These are phyloP conservation scores for Hydriomena furcata DNA, from an alignment of 2,888 invertebrate species.

Conservation along the genomic window DNA sequence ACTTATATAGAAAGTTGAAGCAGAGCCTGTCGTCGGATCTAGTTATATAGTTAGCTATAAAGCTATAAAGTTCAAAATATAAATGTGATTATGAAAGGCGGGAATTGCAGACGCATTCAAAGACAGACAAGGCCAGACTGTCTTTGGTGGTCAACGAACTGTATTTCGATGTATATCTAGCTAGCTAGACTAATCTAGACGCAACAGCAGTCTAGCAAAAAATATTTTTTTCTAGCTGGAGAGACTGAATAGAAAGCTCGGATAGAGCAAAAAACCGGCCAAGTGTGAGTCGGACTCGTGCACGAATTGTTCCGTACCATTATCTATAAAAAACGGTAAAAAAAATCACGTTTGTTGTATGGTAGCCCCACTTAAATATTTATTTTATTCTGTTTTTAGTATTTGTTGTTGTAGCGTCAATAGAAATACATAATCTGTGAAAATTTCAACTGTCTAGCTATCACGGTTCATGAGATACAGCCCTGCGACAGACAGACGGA, in stretches of 20 bases:
- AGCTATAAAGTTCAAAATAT: conserved; percentile 19
- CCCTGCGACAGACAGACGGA: too few species aligned
- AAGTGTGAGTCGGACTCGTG: too few species aligned
- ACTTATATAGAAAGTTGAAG: conserved; percentile 5
- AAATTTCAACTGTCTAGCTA: too few species aligned
- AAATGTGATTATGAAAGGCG: conserved; percentile 32
- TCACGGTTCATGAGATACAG: too few species aligned
- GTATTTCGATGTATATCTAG: conserved; percentile 52
- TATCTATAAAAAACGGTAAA: too few species aligned
- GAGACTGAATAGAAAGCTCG: conserved; percentile 30
- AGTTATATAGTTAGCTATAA: conserved; percentile 18
- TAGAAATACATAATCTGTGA: too few species aligned
- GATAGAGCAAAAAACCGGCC: conserved; percentile 38
- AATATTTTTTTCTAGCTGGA: conserved; percentile 44
- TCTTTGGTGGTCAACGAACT: conserved; percentile 65
- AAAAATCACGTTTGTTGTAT: too few species aligned
- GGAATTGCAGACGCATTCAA: conserved; percentile 49
- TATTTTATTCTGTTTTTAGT: too few species aligned
- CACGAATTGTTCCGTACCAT: too few species aligned
- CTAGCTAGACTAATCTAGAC: conserved; percentile 31
- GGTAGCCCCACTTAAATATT: too few species aligned
- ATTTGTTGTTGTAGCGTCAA: too few species aligned
- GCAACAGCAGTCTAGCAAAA: conserved; percentile 54
- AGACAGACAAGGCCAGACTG: conserved; percentile 68
- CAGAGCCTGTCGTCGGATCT: conserved; percentile 6